Conservation (phyloP, 2,797 vertebrate genomes). For the Hydrophis major region DNA sequence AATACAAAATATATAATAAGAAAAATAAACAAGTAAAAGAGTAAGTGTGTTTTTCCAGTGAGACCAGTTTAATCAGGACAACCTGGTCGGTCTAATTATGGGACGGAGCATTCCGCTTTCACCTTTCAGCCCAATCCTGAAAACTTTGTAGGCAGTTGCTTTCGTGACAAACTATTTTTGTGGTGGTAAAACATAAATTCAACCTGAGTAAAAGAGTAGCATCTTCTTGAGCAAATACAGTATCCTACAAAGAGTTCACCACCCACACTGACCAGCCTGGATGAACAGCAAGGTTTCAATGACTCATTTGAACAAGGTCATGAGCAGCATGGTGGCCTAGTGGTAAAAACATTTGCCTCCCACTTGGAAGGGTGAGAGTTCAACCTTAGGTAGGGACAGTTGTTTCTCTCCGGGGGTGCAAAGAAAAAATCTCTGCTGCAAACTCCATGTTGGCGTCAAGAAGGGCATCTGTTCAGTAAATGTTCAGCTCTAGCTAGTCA, state of each 20-base stretch:
- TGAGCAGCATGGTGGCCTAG: background rate
- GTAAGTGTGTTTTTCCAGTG: too few relatives aligned
- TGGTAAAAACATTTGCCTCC: background rate
- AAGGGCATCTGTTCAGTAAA: background rate
- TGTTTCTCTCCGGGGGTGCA: background rate
- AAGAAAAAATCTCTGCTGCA: background rate
- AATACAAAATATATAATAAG: background rate
- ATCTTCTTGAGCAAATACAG: background rate
- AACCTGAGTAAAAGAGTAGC: background rate
- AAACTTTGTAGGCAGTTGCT: too few relatives aligned
- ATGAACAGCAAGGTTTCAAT: background rate
- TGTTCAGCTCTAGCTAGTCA: background rate
- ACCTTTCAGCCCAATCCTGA: too few relatives aligned
- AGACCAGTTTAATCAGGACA: too few relatives aligned
- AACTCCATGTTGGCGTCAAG: background rate
- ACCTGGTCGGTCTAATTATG: too few relatives aligned
- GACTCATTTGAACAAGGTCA: background rate
- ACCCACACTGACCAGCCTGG: background rate
- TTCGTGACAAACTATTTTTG: too few relatives aligned
- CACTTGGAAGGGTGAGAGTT: background rate
- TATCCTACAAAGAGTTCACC: background rate
- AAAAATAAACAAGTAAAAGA: background rate
- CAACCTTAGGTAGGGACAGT: background rate
- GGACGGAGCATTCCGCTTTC: too few relatives aligned
- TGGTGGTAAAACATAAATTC: too few relatives aligned